These are phyloP conservation scores for Metellina segmentata DNA, from an alignment of 2,888 invertebrate species.

Conservation along the genomic window DNA sequence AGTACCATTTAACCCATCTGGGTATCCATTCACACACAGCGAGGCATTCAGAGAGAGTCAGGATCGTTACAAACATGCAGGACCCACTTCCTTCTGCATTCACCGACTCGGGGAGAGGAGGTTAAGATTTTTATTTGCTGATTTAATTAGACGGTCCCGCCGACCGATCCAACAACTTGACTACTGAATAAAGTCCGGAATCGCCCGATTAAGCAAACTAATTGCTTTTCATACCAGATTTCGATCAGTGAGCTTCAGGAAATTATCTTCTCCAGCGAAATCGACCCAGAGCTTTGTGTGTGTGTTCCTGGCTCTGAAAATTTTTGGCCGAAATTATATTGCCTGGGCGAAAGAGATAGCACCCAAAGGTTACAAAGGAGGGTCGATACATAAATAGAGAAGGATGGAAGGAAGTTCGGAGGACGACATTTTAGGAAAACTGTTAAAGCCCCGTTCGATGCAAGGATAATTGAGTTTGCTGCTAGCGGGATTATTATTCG, in stretches of 20 bases:
- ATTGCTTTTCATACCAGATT: conserved; percentile 63
- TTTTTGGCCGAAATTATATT: conserved; percentile 15
- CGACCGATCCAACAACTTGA: conserved; percentile 16
- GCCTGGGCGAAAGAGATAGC: conserved; percentile 40
- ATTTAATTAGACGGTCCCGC: conserved; percentile 50
- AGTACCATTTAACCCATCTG: too few relatives aligned
- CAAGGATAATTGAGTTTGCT: conserved; percentile 70
- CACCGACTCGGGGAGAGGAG: conserved; percentile 2
- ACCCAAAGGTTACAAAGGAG: conserved; percentile 12
- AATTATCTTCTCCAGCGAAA: conserved; percentile 30
- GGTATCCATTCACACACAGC: too few relatives aligned
- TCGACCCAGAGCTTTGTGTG: conserved; percentile 3
- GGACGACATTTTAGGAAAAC: conserved; percentile 53
- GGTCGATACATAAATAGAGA: conserved; percentile 60
- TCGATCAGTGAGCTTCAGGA: conserved; percentile 50
- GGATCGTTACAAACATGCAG: background rate
- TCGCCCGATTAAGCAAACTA: conserved; percentile 62
- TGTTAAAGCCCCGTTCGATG: conserved; percentile 67
- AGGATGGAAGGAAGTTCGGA: background rate
- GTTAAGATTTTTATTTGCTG: conserved; percentile 56
- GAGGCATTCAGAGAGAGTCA: too few relatives aligned
- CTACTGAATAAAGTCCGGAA: conserved; percentile 46
- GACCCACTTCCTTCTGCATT: conserved; percentile 6
- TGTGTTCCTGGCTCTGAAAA: background rate
- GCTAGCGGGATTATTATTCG: conserved; percentile 62